Base-by-base conservation (phyloP, 2,113 vertebrate genomes). In the Sander lucioperca region DNA sequence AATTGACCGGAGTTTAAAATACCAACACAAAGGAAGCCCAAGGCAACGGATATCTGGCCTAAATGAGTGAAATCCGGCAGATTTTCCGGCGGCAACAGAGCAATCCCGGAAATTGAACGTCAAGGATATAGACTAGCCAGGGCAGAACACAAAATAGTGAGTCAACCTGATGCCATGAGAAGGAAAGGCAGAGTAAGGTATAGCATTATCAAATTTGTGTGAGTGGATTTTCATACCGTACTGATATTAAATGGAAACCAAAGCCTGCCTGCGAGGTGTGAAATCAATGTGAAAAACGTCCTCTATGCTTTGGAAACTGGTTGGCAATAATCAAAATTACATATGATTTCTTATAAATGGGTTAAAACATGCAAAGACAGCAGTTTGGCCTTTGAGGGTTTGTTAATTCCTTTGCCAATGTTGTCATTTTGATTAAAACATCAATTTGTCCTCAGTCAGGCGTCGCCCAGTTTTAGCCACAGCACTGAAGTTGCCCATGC, bases 401-500 rank as follows among this genome's bases (percentile, higher is more conserved):
- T 57, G 21, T 59, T 57, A 3, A 25, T 47, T 67, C 4, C 2
- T 71, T 47, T 73, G 30, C n/a, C 19, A 70, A 5, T 45, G 74
- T 73, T 51, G 48, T 53, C 30, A 36, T 23, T 59, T 77, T 51
- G 13, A 66, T 56, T 45, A 18, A 62, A 23, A 48, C 59, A 23
- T 62, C 6, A 61, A 13, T 69, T 74, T 10, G 50, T 75, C 47
- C 36, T 18, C 39, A 9, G 43, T 72, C 82, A 47, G 65, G 39
- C 23, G 36, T 57, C 65, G 12, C 45, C 62, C 59, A 6, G 77
- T 59, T 84, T 53, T n/a, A 30, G 62, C 50, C 2, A 5, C 18
- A 2, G 64, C 13, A 67, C 61, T 23, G 68, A 58, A 76, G 72
- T 77, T 30, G 54, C 65, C 79, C 51, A 45, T 69, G 73, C 74